Base-by-base conservation (phyloP, 2,888 invertebrate genomes). In the Amblyteles armatorius region DNA sequence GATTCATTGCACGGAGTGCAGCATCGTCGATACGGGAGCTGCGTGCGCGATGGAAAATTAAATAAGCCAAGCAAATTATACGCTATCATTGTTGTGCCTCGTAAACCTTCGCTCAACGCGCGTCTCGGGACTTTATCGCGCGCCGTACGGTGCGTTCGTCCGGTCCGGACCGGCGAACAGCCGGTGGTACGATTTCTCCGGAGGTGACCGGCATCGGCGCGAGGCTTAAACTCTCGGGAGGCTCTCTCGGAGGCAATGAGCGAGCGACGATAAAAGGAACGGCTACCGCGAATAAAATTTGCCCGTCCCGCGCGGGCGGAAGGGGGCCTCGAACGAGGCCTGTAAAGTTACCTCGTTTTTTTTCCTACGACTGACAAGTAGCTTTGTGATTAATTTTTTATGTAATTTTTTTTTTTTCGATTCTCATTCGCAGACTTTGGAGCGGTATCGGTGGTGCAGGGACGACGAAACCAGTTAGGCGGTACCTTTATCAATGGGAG, bases 401-500 rank as follows among this genome's bases (percentile, higher is more conserved):
- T 48, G n/a, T 2, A 1, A 6, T 22, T 33, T 4, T 65, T 19
- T 65, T 19, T 52, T 22, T 22, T 44, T 13, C 19, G 13, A 48
- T 78, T 68, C 80, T 79, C 69, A 33, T 52, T 86, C 88, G 29
- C 85, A 93, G 93, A 93, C 86, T 88, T 93, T 63, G 91, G 93
- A 82, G 93, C 93, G 63, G 93, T 93, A 89, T 93, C 95, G 96
- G 99, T 98, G 89, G 60, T 60, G 16, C 98, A 99, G 95, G 99
- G 99, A 73, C 96, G 99, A 78, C 98, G 99, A 69, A 99, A 99
- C 94, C 99, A 99, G 94, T 95, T 99, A 67, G 99, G 99, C n/a
- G 99, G 99, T 29, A 97, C 99, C 44, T 99, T 99, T 94, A 99
- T 99, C 94, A 99, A 99, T 94, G 99, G 99, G 0, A 96, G 99